Evolutionary conservation across 2,113 vertebrate species (phyloP).

Genomic region (Isurus oxyrinchus): DNA sequence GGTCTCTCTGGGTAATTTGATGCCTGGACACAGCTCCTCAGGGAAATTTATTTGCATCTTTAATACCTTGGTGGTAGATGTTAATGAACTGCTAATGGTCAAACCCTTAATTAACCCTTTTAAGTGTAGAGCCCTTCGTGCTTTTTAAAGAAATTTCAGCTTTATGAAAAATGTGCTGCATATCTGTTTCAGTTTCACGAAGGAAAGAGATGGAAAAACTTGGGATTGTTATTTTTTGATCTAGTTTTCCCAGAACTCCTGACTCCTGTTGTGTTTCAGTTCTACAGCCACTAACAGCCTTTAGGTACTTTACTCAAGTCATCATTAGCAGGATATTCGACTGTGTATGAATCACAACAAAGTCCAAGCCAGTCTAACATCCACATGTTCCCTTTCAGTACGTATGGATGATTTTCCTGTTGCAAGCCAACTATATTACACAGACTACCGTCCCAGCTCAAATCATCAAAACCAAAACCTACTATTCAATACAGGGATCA

Average conservation of each 20-base stretch:
- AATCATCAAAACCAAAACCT: not conserved
- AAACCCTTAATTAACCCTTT: not conserved
- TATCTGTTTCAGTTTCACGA: not conserved
- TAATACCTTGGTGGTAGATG: not conserved
- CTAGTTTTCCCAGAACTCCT: not conserved
- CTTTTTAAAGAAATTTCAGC: not conserved
- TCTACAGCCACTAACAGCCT: not conserved
- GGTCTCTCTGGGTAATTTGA: not conserved
- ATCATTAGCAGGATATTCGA: not conserved
- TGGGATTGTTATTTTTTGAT: not conserved
- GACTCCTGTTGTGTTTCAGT: not conserved
- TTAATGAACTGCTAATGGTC: not conserved
- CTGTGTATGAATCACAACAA: not conserved
- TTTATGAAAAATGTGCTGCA: not conserved
- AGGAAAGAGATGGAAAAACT: not conserved
- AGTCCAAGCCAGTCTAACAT: not conserved
- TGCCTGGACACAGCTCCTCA: not conserved
- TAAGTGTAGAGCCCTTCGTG: not conserved
- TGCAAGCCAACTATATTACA: not conserved
- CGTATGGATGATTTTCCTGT: not conserved
- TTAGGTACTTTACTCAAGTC: not conserved
- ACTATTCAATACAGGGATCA: not conserved
- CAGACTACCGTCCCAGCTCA: not conserved
- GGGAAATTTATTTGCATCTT: not conserved
- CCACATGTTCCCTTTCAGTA: not conserved